These are phyloP conservation scores for Tetramorium parvispinum DNA, from an alignment of 1,140 invertebrate genomes.

Conservation along the genomic window DNA sequence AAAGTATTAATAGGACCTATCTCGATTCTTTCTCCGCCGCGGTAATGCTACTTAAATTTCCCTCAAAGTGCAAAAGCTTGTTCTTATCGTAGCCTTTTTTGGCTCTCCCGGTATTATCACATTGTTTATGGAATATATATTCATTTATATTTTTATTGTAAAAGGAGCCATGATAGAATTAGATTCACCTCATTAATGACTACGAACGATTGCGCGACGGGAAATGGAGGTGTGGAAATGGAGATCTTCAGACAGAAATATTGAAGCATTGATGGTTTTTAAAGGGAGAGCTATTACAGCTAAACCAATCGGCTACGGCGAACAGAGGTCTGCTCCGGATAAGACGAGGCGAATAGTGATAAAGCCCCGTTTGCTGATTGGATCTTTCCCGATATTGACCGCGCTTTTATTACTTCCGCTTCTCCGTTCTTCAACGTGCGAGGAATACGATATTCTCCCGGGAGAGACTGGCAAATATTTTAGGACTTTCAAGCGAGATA, in stretches of 20 bases:
- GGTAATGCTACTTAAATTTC: slow-evolving; percentile 20
- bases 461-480: slow-evolving; percentile 19
- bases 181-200: slow-evolving; percentile 22
- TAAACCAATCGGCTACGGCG: slow-evolving; percentile 25
- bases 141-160: slow-evolving; percentile 31
- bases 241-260: slow-evolving; percentile 26
- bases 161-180: background rate
- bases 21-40: background rate
- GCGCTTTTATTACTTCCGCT: slow-evolving; percentile 55
- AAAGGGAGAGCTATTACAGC: slow-evolving; percentile 40
- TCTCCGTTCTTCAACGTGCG: slow-evolving; percentile 45
- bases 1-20: slow-evolving; percentile 35
- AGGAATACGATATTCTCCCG: slow-evolving; percentile 49
- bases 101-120: background rate
- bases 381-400: slow-evolving; percentile 54
- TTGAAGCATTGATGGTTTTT: slow-evolving; percentile 23
- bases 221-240: slow-evolving; percentile 15
- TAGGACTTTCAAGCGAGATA: slow-evolving; percentile 31
- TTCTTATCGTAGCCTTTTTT: slow-evolving; percentile 17
- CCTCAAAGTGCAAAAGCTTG: slow-evolving; percentile 47
- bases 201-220: background rate
- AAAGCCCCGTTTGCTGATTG: slow-evolving; percentile 57
- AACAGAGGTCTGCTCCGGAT: background rate
- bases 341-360: slow-evolving; percentile 49
- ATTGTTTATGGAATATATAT: slow-evolving; percentile 45